A percentile compares a stretch with the other conserved stretches of the same genome.
These are phyloP conservation scores for Hoplodrina ambigua DNA, from an alignment of 2,888 invertebrate species.

Conservation along the genomic window DNA sequence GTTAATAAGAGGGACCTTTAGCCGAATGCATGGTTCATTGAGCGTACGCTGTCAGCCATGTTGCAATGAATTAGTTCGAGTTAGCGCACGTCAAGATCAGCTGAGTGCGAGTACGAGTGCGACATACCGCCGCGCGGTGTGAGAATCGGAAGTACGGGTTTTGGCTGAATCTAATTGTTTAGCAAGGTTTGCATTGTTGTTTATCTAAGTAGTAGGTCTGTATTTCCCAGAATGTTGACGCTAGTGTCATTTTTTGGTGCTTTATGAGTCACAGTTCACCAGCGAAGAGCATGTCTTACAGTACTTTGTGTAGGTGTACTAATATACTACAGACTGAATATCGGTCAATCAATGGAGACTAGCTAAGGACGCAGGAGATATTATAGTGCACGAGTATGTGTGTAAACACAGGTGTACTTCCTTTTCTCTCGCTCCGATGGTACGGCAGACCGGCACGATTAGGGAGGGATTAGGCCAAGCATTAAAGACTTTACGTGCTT, in stretches of 20 bases:
- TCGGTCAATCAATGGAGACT: too few species aligned
- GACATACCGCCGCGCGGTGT: slow-evolving; percentile 37
- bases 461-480: too few species aligned
- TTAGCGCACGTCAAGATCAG: slow-evolving; percentile 74
- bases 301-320: too few species aligned
- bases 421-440: too few species aligned
- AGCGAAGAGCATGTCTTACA: too few species aligned
- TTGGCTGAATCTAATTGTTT: slow-evolving; percentile 39
- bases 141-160: slow-evolving; percentile 54
- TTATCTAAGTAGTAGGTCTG: background rate
- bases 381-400: too few species aligned
- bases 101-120: slow-evolving; percentile 21
- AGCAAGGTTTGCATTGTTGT: slow-evolving; percentile 46
- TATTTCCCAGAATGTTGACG: slow-evolving; percentile 11
- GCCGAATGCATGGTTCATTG: slow-evolving; percentile 70
- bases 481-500: too few species aligned
- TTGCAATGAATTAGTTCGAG: slow-evolving; percentile 72
- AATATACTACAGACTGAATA: too few species aligned
- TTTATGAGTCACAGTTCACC: background rate
- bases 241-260: background rate
- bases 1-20: slow-evolving; percentile 81
- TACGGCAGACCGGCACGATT: too few species aligned
- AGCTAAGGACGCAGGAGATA: too few species aligned
- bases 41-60: slow-evolving; percentile 53
- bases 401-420: too few species aligned